phyloP scores from a whole-genome alignment of 2,888 invertebrate genomes.

The Macrosiphum euphorbiae region DNA sequence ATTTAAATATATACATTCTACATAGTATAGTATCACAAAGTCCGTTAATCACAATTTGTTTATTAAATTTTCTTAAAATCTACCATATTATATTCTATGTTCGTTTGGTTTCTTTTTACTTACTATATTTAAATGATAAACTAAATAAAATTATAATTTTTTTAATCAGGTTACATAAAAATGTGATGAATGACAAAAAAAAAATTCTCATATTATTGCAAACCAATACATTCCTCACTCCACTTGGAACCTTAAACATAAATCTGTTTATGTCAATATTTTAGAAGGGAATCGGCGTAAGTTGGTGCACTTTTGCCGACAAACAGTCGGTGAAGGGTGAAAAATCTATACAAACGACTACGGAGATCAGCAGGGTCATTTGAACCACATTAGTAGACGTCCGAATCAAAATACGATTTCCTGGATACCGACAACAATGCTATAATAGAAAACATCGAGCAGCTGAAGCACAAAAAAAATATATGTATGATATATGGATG shows the following conservation, averaged over 20 bases:
- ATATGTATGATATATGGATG: slow-evolving; percentile 29
- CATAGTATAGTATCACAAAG: not conserved
- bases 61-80: not conserved
- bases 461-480: slow-evolving; percentile 1
- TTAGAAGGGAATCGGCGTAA: not conserved
- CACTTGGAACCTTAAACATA: not conserved
- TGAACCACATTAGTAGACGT: slow-evolving; percentile 64
- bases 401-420: slow-evolving; percentile 63
- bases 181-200: not conserved
- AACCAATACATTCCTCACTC: not conserved
- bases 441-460: slow-evolving; percentile 55
- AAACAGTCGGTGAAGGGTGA: slow-evolving; percentile 35
- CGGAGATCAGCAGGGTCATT: slow-evolving; percentile 62
- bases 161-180: no score
- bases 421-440: slow-evolving; percentile 50
- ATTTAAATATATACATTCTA: not conserved
- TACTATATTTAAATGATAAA: not conserved
- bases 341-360: slow-evolving; percentile 61
- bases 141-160: not conserved
- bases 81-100: not conserved
- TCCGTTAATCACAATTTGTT: not conserved
- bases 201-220: not conserved
- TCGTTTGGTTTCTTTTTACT: not conserved
- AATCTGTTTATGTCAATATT: slow-evolving; percentile 31
- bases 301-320: not conserved